Percentiles rank a stretch among this genome's conserved stretches.
phyloP scores from a whole-genome alignment of 1,140 invertebrate species.

The Stegodyphus mimosarum region DNA sequence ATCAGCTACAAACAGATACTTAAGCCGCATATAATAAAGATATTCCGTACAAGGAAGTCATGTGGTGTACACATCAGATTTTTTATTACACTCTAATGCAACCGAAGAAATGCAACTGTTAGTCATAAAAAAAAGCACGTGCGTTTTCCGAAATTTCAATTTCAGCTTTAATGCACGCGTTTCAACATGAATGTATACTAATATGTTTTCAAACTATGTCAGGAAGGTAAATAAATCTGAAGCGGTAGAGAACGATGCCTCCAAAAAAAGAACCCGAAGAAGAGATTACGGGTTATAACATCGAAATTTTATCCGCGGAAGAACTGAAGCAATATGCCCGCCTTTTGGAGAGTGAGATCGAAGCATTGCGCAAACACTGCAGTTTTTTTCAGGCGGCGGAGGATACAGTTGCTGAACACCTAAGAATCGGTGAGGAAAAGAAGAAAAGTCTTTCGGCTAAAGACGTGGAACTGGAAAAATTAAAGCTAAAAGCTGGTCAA shows the following conservation, averaged over 20 bases:
- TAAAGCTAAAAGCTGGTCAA: background rate
- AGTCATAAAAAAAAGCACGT: too few species aligned
- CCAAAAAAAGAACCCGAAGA: slow-evolving; percentile 24
- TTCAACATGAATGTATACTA: too few species aligned
- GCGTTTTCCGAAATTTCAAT: too few species aligned
- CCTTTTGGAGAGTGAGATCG: slow-evolving; percentile 23
- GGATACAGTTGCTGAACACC: background rate
- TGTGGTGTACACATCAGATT: too few species aligned
- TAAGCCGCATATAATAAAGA: too few species aligned
- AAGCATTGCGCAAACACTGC: slow-evolving; percentile 2
- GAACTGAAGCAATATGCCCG: slow-evolving; percentile 28
- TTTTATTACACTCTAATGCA: too few species aligned
- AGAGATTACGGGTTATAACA: background rate
- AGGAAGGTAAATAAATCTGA: background rate
- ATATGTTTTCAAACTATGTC: too few species aligned
- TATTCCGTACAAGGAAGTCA: too few species aligned
- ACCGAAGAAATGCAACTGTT: too few species aligned
- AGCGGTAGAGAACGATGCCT: slow-evolving; percentile 6
- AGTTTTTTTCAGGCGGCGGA: slow-evolving; percentile 21
- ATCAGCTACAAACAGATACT: too few species aligned
- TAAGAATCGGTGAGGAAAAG: background rate
- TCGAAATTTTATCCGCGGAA: background rate
- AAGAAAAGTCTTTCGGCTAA: slow-evolving; percentile 9
- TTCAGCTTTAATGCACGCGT: too few species aligned
- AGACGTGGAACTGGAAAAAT: slow-evolving; percentile 3